Conservation (phyloP, 2,888 invertebrate genomes). For the Oxyscelio sp. region DNA sequence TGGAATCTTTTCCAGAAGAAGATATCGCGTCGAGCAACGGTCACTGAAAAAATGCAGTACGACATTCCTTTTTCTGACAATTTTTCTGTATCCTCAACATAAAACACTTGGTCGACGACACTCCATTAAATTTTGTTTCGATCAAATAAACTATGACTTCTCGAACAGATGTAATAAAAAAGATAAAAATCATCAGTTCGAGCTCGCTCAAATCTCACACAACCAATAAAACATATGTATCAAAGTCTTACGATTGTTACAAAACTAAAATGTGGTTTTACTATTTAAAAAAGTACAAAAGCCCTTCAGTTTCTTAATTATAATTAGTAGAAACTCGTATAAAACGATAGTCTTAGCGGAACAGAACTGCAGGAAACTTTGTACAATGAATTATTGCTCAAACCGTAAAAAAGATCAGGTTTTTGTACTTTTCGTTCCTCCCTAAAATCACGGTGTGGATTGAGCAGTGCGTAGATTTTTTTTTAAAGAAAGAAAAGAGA, state of each 20-base stretch:
- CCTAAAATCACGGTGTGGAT: constrained; percentile 22
- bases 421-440: constrained; percentile 69
- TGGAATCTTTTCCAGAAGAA: constrained; percentile 10
- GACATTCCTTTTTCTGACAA: no score
- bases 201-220: constrained; percentile 11
- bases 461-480: constrained; percentile 48
- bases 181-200: constrained; percentile 22
- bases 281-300: constrained; percentile 48
- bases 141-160: background rate
- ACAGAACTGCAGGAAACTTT: no score
- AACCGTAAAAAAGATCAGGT: constrained; percentile 32
- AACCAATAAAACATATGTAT: constrained; percentile 21
- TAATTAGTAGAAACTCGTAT: no score
- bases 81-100: no score
- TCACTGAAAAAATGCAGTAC: constrained; percentile 23
- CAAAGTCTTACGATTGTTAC: constrained; percentile 19
- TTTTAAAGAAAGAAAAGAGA: background rate
- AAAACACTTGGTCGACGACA: constrained; percentile 36
- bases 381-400: background rate
- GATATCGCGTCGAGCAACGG: background rate
- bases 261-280: background rate
- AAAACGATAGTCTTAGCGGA: no score
- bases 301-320: constrained; percentile 7
- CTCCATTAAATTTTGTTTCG: constrained; percentile 32
- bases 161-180: background rate